Conservation (phyloP, 2,113 vertebrate species). For the Clupea harengus region DNA sequence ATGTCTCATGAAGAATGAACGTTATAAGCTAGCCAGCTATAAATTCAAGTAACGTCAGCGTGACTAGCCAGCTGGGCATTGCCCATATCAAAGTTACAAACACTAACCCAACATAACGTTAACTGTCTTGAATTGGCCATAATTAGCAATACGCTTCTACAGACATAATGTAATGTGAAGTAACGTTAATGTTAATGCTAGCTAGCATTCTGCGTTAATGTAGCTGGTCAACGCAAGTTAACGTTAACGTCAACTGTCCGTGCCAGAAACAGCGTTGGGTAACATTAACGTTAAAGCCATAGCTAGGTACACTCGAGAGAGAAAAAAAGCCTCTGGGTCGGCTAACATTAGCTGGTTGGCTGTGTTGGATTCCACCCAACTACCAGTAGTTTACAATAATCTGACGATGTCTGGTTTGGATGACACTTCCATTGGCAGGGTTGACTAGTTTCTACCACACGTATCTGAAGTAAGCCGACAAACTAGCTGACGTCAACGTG, state of each 20-base stretch:
- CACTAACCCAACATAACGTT: neutral
- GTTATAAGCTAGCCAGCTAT: neutral
- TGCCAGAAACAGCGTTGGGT: neutral
- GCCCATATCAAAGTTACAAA: neutral
- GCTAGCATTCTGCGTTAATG: conserved; percentile 5
- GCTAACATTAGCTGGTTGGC: neutral
- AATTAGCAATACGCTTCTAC: neutral
- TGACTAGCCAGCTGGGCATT: neutral
- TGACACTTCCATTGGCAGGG: neutral
- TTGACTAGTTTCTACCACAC: neutral
- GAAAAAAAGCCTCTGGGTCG: neutral
- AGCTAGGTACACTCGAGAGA: neutral
- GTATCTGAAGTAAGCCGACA: neutral
- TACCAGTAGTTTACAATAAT: neutral
- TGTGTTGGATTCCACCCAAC: neutral
- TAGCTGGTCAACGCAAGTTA: neutral
- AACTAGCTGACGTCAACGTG: neutral
- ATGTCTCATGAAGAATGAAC: neutral
- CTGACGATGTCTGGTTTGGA: neutral
- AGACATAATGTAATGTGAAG: neutral
- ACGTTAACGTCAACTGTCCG: neutral
- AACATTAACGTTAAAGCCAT: neutral
- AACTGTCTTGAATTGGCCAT: neutral
- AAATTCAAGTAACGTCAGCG: neutral
- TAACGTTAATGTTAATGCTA: neutral